A percentile compares a stretch with the other conserved stretches of the same genome.
Evolutionary conservation across 2,797 vertebrate genomes (phyloP).

Genomic region (Chaetophractus vellerosus): DNA sequence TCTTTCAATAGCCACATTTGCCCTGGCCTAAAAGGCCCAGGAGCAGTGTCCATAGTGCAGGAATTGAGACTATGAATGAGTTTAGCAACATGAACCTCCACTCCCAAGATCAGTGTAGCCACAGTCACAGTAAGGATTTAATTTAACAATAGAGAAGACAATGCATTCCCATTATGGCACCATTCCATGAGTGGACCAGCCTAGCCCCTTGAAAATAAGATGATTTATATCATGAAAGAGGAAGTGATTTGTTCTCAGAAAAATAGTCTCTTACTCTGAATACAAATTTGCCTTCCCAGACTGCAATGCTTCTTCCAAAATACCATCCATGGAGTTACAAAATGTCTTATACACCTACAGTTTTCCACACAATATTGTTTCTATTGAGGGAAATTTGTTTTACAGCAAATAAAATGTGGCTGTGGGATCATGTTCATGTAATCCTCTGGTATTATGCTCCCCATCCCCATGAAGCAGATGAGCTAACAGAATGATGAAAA

Average conservation of each 20-base stretch:
- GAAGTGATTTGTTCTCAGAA: not conserved
- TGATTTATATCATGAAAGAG: not conserved
- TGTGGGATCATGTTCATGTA: not conserved
- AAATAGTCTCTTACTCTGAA: not conserved
- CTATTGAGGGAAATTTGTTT: not conserved
- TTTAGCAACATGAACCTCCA: no score
- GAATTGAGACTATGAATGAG: no score
- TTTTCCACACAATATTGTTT: not conserved
- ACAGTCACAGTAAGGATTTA: no score
- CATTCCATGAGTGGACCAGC: not conserved
- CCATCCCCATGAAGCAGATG: not conserved
- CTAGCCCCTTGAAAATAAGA: not conserved
- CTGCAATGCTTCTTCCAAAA: conserved; percentile 1
- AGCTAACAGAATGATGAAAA: not conserved
- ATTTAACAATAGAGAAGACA: no score
- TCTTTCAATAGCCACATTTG: no score
- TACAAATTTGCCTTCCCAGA: not conserved
- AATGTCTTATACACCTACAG: not conserved
- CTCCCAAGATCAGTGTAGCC: no score
- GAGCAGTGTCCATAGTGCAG: no score
- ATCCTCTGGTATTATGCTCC: not conserved
- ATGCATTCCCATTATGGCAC: no score
- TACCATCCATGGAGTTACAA: not conserved
- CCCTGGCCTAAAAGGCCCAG: no score
- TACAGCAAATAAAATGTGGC: not conserved